These are phyloP conservation scores for Gila orcuttii DNA, from an alignment of 2,113 vertebrate species.

Conservation along the genomic window DNA sequence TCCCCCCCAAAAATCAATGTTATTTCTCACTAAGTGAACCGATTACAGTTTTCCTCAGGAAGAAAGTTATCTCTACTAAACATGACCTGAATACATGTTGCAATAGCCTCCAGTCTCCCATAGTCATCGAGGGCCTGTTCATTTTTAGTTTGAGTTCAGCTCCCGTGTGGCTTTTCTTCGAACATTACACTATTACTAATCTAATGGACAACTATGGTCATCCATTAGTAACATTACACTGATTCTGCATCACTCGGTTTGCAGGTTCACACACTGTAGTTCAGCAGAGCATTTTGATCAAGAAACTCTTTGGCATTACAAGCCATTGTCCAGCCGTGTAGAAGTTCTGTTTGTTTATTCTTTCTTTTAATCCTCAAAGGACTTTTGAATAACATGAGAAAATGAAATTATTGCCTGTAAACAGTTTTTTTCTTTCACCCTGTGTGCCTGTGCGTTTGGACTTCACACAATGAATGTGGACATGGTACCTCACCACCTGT, in stretches of 20 bases:
- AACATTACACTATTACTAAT: not conserved
- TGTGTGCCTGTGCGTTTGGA: constrained; percentile 62
- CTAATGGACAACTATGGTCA: not conserved
- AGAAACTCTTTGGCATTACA: constrained; percentile 1
- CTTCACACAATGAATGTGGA: constrained; percentile 62
- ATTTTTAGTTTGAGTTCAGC: not conserved
- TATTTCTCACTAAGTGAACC: constrained; percentile 1
- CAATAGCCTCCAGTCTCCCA: constrained; percentile 2
- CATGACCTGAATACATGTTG: not conserved
- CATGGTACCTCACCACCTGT: constrained; percentile 56
- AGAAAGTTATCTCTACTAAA: not conserved
- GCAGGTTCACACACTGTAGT: not conserved
- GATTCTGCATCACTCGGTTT: not conserved
- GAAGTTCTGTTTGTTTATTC: constrained; percentile 37
- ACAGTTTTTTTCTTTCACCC: constrained; percentile 50
- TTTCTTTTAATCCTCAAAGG: constrained; percentile 63
- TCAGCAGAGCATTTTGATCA: not conserved
- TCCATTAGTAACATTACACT: constrained; percentile 9
- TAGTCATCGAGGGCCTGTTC: not conserved
- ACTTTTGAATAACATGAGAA: constrained; percentile 48
- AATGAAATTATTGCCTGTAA: constrained; percentile 67
- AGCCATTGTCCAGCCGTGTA: constrained; percentile 22
- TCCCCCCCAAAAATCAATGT: not conserved
- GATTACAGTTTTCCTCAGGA: not conserved
- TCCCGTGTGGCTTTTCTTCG: not conserved